Evolutionary conservation across 2,888 invertebrate genomes (phyloP).

Genomic region (Athetis lepigone): DNA sequence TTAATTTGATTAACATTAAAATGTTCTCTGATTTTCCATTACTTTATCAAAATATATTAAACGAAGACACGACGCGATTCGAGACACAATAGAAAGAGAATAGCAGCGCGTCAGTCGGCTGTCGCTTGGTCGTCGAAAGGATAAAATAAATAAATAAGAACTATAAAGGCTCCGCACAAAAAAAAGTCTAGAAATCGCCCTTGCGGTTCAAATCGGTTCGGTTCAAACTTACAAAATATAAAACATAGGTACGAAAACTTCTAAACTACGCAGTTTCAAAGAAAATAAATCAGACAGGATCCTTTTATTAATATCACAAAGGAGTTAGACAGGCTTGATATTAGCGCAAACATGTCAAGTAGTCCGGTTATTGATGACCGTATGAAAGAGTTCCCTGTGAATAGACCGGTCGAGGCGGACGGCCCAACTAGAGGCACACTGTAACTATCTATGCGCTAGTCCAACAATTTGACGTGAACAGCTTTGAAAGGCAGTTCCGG

Average conservation of each 20-base stretch:
- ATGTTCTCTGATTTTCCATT: constrained; percentile 2
- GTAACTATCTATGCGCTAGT: constrained; percentile 78
- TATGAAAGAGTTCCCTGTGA: constrained; percentile 98
- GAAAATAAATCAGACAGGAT: constrained; percentile 33
- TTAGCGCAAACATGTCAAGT: constrained; percentile 55
- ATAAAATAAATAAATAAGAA: no score
- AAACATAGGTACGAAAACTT: constrained; percentile 1
- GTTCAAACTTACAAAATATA: constrained; percentile 22
- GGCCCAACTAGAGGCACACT: constrained; percentile 97
- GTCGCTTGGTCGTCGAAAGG: no score
- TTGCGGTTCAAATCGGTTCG: no score
- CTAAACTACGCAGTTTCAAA: not conserved
- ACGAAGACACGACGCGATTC: no score
- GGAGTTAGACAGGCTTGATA: constrained; percentile 54
- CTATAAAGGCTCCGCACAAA: no score
- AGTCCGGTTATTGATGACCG: constrained; percentile 97
- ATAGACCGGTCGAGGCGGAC: constrained; percentile 97
- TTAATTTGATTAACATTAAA: constrained; percentile 1
- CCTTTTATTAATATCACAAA: constrained; percentile 54
- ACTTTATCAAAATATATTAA: no score
- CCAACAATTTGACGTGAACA: constrained; percentile 43
- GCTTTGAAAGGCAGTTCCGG: constrained; percentile 37
- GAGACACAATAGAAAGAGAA: no score
- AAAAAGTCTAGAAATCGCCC: no score
- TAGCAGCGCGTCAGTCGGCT: no score